Evolutionary conservation across 2,888 invertebrate species (phyloP).

Genomic region (Rotaria macrura): DNA sequence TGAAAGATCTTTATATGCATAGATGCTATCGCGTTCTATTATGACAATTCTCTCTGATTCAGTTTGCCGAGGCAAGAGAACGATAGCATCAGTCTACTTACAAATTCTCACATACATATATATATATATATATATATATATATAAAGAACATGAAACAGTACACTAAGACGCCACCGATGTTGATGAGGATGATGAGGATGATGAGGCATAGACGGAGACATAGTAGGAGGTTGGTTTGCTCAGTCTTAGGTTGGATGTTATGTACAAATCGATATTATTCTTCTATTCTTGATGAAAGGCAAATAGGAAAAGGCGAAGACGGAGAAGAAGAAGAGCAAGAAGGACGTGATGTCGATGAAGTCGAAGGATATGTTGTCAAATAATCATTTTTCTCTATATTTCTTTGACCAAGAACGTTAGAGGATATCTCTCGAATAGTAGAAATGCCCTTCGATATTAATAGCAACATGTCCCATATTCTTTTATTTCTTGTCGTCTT

Average conservation of each 20-base stretch:
- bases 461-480: not conserved
- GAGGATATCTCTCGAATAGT: not conserved
- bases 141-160: not conserved
- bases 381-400: not conserved
- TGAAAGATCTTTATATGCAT: not conserved
- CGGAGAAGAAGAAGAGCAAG: too few species aligned
- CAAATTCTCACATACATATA: not conserved
- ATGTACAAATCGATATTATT: not conserved
- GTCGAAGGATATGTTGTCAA: not conserved
- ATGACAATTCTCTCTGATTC: not conserved
- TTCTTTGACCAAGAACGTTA: not conserved
- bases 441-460: not conserved
- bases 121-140: too few species aligned
- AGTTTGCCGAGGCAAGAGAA: not conserved
- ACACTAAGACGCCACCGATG: not conserved
- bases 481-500: not conserved
- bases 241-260: not conserved
- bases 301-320: not conserved
- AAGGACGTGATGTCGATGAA: not conserved
- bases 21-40: not conserved
- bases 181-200: not conserved
- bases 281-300: not conserved
- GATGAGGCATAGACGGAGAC: not conserved
- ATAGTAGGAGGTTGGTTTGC: not conserved
- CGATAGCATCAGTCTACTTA: slow-evolving; percentile 1